Percentiles rank a stretch among this genome's conserved stretches.
Evolutionary conservation across 2,113 vertebrate species (phyloP).

Genomic region (Nycticryphes semicollaris): DNA sequence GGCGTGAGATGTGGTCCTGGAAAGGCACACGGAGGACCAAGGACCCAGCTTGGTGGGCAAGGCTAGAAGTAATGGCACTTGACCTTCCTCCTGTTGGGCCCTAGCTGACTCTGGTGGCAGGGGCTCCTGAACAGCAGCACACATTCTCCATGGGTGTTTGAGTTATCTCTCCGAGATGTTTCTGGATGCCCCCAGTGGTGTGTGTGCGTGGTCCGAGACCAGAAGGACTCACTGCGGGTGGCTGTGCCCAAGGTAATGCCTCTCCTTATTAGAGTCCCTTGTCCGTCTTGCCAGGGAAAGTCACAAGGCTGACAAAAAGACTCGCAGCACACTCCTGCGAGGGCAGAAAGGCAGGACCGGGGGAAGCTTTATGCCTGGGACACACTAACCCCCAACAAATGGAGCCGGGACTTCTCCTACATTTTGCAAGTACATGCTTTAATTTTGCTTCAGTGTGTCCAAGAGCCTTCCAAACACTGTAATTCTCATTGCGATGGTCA

Average conservation of each 20-base stretch:
- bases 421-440: background rate
- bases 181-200: rapidly evolving
- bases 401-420: background rate
- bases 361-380: background rate
- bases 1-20: rapidly evolving
- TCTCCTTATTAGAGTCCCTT: rapidly evolving
- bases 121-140: background rate
- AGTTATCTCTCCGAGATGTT: background rate
- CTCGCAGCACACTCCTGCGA: background rate
- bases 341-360: background rate
- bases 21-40: background rate
- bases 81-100: background rate
- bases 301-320: background rate
- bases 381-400: background rate
- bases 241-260: background rate
- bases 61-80: background rate
- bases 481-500: background rate
- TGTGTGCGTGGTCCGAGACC: rapidly evolving
- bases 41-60: background rate
- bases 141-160: rapidly evolving
- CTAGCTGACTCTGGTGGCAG: background rate
- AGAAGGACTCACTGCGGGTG: rapidly evolving
- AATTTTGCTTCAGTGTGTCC: rapidly evolving
- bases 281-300: background rate
- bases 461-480: background rate